Percentiles rank a stretch among this genome's conserved stretches.
phyloP scores from a whole-genome alignment of 2,113 vertebrate species.

The Tyrannus savana region DNA sequence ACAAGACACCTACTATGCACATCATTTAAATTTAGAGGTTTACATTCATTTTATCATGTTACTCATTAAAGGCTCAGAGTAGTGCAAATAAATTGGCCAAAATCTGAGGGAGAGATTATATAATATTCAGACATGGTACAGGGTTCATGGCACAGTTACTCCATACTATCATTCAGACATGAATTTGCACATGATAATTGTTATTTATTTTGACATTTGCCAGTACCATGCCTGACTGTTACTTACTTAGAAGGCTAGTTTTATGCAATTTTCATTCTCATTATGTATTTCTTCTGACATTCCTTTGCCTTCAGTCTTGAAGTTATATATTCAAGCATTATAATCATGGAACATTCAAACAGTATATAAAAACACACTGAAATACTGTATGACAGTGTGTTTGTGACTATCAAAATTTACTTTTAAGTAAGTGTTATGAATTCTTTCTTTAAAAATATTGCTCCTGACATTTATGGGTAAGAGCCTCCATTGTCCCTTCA shows the following conservation, averaged over 20 bases:
- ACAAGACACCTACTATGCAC: background rate
- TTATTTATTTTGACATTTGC: slow-evolving; percentile 11
- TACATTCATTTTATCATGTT: background rate
- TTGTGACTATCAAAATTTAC: background rate
- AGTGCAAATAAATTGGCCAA: background rate
- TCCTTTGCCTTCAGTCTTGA: background rate
- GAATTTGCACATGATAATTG: background rate
- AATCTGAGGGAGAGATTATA: background rate
- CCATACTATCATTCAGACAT: background rate
- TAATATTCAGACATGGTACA: background rate
- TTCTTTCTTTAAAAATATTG: background rate
- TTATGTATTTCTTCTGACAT: background rate
- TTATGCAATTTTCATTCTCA: background rate
- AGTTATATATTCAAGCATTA: background rate
- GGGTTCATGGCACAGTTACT: background rate
- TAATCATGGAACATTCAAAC: background rate
- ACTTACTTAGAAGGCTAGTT: background rate
- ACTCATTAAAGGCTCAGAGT: background rate
- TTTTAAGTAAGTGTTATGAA: background rate
- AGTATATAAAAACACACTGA: background rate
- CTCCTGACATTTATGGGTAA: background rate
- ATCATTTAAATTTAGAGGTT: background rate
- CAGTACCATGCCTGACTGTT: background rate
- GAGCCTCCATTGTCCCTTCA: background rate
- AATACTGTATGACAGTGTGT: background rate